A percentile compares a stretch with the other conserved stretches of the same genome.
Conservation (phyloP, 2,797 vertebrate species). For the Echiichthys vipera region DNA sequence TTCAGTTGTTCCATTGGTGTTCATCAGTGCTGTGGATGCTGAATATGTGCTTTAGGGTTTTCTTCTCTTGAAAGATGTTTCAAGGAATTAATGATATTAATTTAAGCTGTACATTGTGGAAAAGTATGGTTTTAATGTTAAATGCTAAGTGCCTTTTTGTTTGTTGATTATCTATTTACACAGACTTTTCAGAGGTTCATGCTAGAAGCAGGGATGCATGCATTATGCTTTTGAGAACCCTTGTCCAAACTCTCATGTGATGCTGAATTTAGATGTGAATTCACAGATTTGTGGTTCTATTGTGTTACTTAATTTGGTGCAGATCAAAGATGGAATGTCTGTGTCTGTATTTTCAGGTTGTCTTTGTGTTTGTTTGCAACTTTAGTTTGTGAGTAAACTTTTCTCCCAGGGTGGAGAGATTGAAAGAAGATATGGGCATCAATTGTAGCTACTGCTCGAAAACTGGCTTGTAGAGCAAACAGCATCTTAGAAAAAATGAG, state of each 20-base stretch:
- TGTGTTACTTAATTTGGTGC: not conserved
- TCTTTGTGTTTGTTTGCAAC: not conserved
- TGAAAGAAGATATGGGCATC: not conserved
- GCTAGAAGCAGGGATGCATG: not conserved
- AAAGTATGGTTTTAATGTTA: not conserved
- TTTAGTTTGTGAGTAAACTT: not conserved
- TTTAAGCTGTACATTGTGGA: not conserved
- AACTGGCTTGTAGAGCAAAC: not conserved
- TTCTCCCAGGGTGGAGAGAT: not conserved
- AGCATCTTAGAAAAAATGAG: not conserved
- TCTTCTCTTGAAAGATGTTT: conserved; percentile 2
- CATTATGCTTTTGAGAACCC: not conserved
- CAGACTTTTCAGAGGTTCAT: not conserved
- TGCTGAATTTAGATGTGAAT: not conserved
- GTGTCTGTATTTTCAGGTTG: not conserved
- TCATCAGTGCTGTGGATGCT: not conserved
- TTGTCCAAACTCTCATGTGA: not conserved
- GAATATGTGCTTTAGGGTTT: not conserved
- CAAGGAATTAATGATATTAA: too few species aligned
- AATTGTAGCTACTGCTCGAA: not conserved
- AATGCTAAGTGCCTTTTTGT: not conserved
- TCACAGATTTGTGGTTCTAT: not conserved
- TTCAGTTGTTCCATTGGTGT: not conserved
- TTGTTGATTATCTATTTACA: not conserved
- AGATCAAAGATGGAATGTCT: not conserved